Conservation (phyloP, 2,888 invertebrate species). For the Agonopterix alstromeriana region DNA sequence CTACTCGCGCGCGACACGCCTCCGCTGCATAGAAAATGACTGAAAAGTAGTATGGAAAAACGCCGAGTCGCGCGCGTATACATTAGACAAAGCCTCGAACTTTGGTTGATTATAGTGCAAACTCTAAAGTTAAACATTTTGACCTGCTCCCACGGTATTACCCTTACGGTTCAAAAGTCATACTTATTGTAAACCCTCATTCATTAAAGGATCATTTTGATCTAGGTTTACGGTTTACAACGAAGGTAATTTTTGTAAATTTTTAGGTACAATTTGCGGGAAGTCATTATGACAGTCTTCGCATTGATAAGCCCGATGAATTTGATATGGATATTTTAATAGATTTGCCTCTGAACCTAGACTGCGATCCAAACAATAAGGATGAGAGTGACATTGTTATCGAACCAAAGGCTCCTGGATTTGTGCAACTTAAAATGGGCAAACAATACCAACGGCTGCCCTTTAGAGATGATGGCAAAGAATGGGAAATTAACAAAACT, state of each 20-base stretch:
- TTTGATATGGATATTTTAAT: constrained; percentile 78
- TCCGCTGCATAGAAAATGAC: too few relatives aligned
- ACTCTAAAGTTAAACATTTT: too few relatives aligned
- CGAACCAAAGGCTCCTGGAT: constrained; percentile 55
- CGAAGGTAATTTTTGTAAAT: constrained; percentile 1
- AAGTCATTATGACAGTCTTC: constrained; percentile 76
- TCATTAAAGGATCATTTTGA: too few relatives aligned
- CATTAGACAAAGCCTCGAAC: too few relatives aligned
- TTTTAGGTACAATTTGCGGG: constrained; percentile 70
- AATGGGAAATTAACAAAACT: constrained; percentile 44
- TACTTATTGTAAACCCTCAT: too few relatives aligned
- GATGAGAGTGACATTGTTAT: constrained; percentile 48
- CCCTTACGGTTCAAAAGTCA: too few relatives aligned
- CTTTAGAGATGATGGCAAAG: constrained; percentile 25
- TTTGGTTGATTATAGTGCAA: too few relatives aligned
- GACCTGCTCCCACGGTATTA: too few relatives aligned
- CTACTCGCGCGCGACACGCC: too few relatives aligned
- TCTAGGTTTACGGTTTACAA: too few relatives aligned
- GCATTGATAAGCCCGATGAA: constrained; percentile 75
- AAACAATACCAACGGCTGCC: constrained; percentile 38
- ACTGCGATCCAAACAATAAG: constrained; percentile 19
- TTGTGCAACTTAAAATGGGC: constrained; percentile 56
- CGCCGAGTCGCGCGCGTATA: too few relatives aligned
- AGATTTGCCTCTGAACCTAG: constrained; percentile 55
- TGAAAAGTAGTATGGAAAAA: too few relatives aligned